Percentiles rank a stretch among this genome's conserved stretches.
phyloP scores from a whole-genome alignment of 2,113 vertebrate genomes.

The Mola mola region DNA sequence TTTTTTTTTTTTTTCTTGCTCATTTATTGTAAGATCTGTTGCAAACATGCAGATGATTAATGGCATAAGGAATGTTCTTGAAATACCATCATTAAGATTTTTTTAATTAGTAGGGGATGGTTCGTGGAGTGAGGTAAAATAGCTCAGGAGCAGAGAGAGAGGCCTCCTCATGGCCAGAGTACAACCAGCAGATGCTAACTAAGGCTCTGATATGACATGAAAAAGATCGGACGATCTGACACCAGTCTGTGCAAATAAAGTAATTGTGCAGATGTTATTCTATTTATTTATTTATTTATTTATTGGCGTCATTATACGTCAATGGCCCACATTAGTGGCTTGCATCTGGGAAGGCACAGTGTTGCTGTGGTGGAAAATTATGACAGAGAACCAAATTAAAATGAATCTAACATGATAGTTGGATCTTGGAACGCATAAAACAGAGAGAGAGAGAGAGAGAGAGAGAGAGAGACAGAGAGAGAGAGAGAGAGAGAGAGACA shows the following conservation, averaged over 20 bases:
- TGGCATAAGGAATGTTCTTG: conserved; percentile 37
- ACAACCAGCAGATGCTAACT: conserved; percentile 27
- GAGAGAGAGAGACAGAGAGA: conserved; percentile 14
- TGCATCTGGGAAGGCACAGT: conserved; percentile 33
- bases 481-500: conserved; percentile 11
- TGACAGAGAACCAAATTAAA: conserved; percentile 42
- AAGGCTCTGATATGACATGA: conserved; percentile 51
- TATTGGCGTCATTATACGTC: conserved; percentile 21
- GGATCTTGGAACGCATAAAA: not conserved
- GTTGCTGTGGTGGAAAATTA: conserved; percentile 25
- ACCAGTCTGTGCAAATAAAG: conserved; percentile 49
- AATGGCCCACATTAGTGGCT: conserved; percentile 33
- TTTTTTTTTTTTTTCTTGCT: conserved; percentile 2
- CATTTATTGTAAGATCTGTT: conserved; percentile 50
- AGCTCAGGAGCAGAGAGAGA: conserved; percentile 23
- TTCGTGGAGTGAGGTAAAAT: conserved; percentile 38
- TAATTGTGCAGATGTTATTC: conserved; percentile 43
- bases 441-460: conserved; percentile 15
- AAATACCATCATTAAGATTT: conserved; percentile 57
- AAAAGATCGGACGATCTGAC: conserved; percentile 26
- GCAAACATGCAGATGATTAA: conserved; percentile 55
- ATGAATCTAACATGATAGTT: conserved; percentile 36
- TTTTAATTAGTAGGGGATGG: conserved; percentile 62
- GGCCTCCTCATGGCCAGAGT: conserved; percentile 26
- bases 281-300: not conserved